Evolutionary conservation across 2,888 invertebrate genomes (phyloP).

Genomic region (Callyntrura guangdongensis): DNA sequence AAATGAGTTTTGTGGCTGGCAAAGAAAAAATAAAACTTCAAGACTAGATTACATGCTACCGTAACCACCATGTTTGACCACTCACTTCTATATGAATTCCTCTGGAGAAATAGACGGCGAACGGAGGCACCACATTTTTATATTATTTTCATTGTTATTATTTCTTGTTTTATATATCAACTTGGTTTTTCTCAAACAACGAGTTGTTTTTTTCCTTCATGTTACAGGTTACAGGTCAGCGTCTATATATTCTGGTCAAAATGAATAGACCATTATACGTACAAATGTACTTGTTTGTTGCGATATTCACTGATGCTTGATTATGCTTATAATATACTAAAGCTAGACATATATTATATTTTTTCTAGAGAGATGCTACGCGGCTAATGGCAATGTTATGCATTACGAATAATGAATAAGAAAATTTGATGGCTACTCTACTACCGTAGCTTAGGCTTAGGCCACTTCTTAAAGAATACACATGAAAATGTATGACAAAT

Average conservation of each 20-base stretch:
- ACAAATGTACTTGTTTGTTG: no score
- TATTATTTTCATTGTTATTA: not conserved
- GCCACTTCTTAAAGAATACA: not conserved
- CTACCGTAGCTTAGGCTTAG: not conserved
- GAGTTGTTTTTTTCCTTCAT: no score
- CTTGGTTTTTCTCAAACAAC: no score
- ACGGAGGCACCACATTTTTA: not conserved
- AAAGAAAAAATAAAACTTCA: not conserved
- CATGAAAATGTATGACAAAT: not conserved
- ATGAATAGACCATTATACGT: no score
- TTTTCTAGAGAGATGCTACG: not conserved
- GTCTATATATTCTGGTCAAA: no score
- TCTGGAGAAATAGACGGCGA: not conserved
- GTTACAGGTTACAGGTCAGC: no score
- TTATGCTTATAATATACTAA: no score
- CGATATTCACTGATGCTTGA: no score
- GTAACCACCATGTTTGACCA: no score
- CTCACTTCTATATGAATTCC: not conserved
- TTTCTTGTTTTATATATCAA: not conserved
- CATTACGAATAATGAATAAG: not conserved
- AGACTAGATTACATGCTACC: no score
- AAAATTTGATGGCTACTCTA: not conserved
- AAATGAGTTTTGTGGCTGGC: constrained; percentile 22
- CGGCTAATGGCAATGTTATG: not conserved
- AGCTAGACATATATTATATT: no score